A percentile compares a stretch with the other conserved stretches of the same genome.
Evolutionary conservation across 1,140 invertebrate genomes (phyloP).

Genomic region (Telenomus remus): DNA sequence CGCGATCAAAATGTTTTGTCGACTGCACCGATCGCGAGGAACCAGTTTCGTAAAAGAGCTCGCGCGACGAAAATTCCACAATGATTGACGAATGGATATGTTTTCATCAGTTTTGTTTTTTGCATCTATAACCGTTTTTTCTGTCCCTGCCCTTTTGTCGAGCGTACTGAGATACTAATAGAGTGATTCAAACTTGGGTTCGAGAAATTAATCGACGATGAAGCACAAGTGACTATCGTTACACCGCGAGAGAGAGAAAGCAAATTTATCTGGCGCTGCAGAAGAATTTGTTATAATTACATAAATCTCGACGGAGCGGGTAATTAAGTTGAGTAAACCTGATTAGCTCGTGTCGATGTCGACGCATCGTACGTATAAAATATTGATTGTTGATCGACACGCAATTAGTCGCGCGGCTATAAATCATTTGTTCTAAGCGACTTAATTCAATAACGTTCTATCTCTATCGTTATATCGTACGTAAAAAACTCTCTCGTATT

Average conservation of each 20-base stretch:
- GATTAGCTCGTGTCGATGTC: constrained; percentile 50
- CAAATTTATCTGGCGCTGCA: constrained; percentile 32
- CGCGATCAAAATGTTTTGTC: no score
- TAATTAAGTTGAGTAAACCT: constrained; percentile 52
- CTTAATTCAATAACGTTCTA: constrained; percentile 6
- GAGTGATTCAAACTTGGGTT: no score
- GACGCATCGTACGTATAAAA: constrained; percentile 36
- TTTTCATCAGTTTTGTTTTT: no score
- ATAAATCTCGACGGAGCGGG: constrained; percentile 32
- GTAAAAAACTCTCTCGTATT: neutral
- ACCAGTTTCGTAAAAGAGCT: no score
- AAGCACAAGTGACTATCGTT: no score
- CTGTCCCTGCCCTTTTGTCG: no score
- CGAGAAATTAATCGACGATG: no score
- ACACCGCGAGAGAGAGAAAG: neutral
- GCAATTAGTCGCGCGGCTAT: constrained; percentile 32
- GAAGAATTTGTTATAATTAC: constrained; percentile 55
- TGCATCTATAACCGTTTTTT: no score
- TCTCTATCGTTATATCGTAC: neutral
- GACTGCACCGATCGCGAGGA: no score
- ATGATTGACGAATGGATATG: no score
- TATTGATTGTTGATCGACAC: constrained; percentile 39
- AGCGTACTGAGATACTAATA: no score
- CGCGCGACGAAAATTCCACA: no score
- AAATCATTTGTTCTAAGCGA: constrained; percentile 34